These are phyloP conservation scores for Anguilla japonica DNA, from an alignment of 2,113 vertebrate species.

Conservation along the genomic window DNA sequence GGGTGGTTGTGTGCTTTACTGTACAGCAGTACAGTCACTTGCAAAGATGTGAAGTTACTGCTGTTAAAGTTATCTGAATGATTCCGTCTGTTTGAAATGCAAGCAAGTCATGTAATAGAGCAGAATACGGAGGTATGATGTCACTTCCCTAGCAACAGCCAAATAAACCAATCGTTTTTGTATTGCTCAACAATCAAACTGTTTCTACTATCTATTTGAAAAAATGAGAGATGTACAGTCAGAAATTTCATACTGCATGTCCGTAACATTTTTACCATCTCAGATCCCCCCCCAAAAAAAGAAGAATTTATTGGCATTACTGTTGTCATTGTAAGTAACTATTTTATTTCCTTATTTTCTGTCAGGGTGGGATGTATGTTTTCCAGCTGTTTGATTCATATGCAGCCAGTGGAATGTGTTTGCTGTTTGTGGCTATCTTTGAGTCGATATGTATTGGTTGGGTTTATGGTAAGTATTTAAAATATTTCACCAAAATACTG, in stretches of 20 bases:
- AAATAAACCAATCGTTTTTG: not conserved
- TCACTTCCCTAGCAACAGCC: not conserved
- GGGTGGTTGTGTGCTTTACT: not conserved
- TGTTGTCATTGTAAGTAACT: not conserved
- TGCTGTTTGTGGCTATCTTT: constrained; percentile 97
- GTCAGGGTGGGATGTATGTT: constrained; percentile 95
- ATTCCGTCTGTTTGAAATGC: not conserved
- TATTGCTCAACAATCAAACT: not conserved
- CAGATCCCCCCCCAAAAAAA: too few relatives aligned
- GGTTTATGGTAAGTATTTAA: constrained; percentile 87
- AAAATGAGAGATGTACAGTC: not conserved
- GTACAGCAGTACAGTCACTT: not conserved
- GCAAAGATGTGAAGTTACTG: not conserved
- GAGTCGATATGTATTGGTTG: constrained; percentile 97
- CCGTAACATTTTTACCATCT: too few relatives aligned
- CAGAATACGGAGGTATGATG: not conserved
- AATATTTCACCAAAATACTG: not conserved
- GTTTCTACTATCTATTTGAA: not conserved
- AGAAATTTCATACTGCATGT: not conserved
- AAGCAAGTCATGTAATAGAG: not conserved
- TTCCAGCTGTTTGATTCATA: constrained; percentile 97
- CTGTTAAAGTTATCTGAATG: not conserved
- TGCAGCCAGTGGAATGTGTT: constrained; percentile 96
- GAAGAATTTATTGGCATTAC: not conserved
- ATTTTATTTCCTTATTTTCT: constrained; percentile 28